Evolutionary conservation across 53 echinoderm and acorn worm species (phyloP), one percentile per base, ranked within the genome.

Genomic region (Paracentrotus lividus): DNA sequence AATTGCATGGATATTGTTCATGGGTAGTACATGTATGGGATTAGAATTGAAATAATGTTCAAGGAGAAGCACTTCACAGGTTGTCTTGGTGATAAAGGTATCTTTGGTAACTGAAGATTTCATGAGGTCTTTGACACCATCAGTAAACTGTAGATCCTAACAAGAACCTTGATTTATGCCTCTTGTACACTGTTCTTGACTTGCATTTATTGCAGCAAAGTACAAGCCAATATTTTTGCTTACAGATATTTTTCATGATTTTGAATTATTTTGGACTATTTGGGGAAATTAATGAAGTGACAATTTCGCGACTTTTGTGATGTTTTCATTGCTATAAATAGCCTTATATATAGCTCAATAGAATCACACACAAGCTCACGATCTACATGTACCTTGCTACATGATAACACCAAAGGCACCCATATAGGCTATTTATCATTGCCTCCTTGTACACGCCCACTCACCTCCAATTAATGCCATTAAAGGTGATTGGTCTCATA

Each of bases 401-500:
- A 55, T 15, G 18, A 55, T 7, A 55, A 12, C 44, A 78, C n/a
- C 81, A 78, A 45, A n/a, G 23, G 77, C 40, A 77, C 42, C 77
- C n/a, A n/a, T 77, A n/a, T n/a, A 78, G 81, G 81, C 47, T 7
- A 47, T 47, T 78, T 78, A n/a, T 9, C 81, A n/a, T 78, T 0
- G 1, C 8, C 24, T 38, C 9, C 26, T 78, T 43, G n/a, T 43
- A 5, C 16, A 78, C 10, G 81, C 81, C n/a, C 47, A 45, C 44
- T 78, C 81, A 78, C 44, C 81, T 47, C 18, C 81, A 78, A 78
- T 78, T 45, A 78, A 45, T 47, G 26, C 15, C 81, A 24, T 78
- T 4, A 78, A 78, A 78, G 43, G 81, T 78, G 81, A 78, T 78
- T 24, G 45, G n/a, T 43, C 44, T 49, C 10, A 49, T 10, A 78